phyloP scores from a whole-genome alignment of 2,888 invertebrate genomes.

The Xanthorhoe designata region DNA sequence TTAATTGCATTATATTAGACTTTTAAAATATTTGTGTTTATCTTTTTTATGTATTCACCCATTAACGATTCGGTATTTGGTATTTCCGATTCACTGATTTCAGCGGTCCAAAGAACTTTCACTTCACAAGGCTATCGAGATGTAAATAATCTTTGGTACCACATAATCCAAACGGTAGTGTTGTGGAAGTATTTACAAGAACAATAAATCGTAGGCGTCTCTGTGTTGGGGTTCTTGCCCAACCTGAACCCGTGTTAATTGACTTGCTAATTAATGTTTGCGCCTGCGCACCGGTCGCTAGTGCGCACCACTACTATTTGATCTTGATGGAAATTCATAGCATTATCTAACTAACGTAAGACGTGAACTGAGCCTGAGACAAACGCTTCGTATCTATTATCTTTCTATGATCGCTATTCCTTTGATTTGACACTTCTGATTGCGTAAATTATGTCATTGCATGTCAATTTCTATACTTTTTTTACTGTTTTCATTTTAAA shows the following conservation, averaged over 20 bases:
- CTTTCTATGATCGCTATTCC: too few species aligned
- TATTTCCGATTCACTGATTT: constrained; percentile 29
- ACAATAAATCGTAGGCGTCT: constrained; percentile 50
- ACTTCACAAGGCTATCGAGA: constrained; percentile 32
- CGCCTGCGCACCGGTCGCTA: constrained; percentile 42
- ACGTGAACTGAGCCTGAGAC: neutral
- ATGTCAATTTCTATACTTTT: too few species aligned
- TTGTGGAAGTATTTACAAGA: constrained; percentile 45
- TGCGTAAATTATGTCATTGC: too few species aligned
- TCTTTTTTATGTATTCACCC: constrained; percentile 1
- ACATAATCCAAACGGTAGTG: constrained; percentile 19
- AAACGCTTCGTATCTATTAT: too few species aligned
- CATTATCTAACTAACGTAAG: neutral
- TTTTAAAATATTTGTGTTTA: neutral
- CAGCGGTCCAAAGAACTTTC: constrained; percentile 31
- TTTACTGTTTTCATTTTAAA: too few species aligned
- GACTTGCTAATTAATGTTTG: constrained; percentile 66
- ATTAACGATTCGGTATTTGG: constrained; percentile 12
- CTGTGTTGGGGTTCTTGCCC: constrained; percentile 52
- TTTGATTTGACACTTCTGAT: too few species aligned
- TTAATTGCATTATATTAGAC: neutral
- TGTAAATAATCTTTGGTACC: constrained; percentile 24
- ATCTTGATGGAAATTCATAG: constrained; percentile 15
- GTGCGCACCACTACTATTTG: constrained; percentile 40
- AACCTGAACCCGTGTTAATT: constrained; percentile 61